Conservation (phyloP, 2,888 invertebrate genomes). For the Drosophila eohydei region DNA sequence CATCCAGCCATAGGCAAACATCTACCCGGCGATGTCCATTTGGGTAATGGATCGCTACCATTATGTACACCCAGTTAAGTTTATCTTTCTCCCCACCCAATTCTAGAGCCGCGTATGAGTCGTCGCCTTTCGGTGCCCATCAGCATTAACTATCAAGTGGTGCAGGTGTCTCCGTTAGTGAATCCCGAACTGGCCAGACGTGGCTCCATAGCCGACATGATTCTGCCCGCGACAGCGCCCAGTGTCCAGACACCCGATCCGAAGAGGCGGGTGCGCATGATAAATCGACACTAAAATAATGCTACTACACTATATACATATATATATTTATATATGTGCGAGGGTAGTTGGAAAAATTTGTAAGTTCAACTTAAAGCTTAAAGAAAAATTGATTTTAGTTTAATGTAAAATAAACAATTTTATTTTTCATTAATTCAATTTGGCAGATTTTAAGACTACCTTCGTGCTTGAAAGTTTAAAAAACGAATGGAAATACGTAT, state of each 20-base stretch:
- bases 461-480: neutral
- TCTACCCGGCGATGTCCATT: conserved; percentile 24
- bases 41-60: conserved; percentile 42
- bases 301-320: neutral
- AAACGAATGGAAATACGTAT: conserved; percentile 13
- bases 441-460: neutral
- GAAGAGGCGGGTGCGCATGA: conserved; percentile 84
- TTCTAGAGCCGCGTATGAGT: conserved; percentile 44
- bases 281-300: conserved; percentile 80
- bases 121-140: conserved; percentile 79
- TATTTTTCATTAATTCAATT: neutral
- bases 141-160: conserved; percentile 73
- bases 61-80: neutral
- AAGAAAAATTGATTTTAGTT: neutral
- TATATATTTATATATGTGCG: neutral
- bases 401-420: neutral
- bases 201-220: conserved; percentile 59
- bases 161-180: conserved; percentile 40
- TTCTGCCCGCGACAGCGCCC: conserved; percentile 7
- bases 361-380: neutral
- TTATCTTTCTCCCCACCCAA: conserved; percentile 9
- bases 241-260: conserved; percentile 60
- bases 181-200: conserved; percentile 53
- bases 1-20: conserved; percentile 18
- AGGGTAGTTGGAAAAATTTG: neutral